Evolutionary conservation across 1,140 invertebrate species (phyloP).

Genomic region (Philopotamus ludificatus): DNA sequence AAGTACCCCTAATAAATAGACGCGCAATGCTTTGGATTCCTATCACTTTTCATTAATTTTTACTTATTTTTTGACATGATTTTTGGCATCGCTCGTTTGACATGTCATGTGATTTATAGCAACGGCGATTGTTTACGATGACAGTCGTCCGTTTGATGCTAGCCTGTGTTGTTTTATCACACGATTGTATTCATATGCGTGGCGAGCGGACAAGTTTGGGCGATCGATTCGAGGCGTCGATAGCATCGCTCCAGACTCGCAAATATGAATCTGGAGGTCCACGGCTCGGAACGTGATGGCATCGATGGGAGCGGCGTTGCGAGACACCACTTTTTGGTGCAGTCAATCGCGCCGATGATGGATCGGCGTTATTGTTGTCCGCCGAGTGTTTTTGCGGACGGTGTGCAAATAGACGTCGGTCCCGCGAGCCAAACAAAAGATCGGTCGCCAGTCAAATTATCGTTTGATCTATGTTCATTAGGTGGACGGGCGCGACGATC

Average conservation of each 20-base stretch:
- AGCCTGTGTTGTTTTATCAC: slow-evolving; percentile 20
- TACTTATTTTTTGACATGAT: too few relatives aligned
- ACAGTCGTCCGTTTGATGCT: slow-evolving; percentile 17
- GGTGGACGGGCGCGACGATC: slow-evolving; percentile 21
- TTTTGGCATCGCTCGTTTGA: too few relatives aligned
- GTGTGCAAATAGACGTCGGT: too few relatives aligned
- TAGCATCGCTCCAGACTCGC: neutral
- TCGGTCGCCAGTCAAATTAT: slow-evolving; percentile 29
- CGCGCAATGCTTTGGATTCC: too few relatives aligned
- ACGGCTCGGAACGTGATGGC: neutral
- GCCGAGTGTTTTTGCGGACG: too few relatives aligned
- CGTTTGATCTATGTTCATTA: slow-evolving; percentile 34
- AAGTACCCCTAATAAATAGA: too few relatives aligned
- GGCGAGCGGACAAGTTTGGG: neutral
- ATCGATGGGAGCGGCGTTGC: too few relatives aligned
- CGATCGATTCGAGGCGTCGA: neutral
- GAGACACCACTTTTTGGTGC: too few relatives aligned
- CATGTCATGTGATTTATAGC: slow-evolving; percentile 21
- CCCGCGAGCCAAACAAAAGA: slow-evolving; percentile 8
- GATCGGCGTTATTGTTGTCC: too few relatives aligned
- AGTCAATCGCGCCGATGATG: too few relatives aligned
- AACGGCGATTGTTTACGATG: slow-evolving; percentile 22
- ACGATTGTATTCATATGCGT: slow-evolving; percentile 12
- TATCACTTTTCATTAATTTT: too few relatives aligned
- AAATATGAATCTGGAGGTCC: neutral